Conservation (phyloP, 2,888 invertebrate species). For the Beris chalybata region DNA sequence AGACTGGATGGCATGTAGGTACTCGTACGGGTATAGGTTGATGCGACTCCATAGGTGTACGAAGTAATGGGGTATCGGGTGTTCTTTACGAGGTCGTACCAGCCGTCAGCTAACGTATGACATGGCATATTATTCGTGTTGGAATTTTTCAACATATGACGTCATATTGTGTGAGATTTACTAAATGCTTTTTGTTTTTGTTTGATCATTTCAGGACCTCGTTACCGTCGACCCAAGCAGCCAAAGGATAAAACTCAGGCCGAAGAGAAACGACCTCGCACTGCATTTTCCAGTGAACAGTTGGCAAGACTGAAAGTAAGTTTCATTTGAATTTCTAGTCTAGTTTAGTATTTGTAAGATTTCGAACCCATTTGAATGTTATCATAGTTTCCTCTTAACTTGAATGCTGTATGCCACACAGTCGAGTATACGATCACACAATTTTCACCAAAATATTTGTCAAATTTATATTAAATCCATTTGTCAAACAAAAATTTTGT, state of each 20-base stretch:
- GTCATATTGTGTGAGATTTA: neutral
- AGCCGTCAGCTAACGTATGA: neutral
- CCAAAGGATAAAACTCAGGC: slow-evolving; percentile 54
- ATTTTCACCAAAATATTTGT: no score
- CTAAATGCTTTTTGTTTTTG: neutral
- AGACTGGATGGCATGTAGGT: no score
- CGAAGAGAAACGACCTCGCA: slow-evolving; percentile 91
- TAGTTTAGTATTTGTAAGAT: no score
- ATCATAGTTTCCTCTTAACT: no score
- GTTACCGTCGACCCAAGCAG: slow-evolving; percentile 56
- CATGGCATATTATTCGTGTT: neutral
- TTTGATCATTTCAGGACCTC: slow-evolving; percentile 49
- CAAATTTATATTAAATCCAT: no score
- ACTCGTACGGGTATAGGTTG: no score
- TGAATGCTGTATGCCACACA: no score
- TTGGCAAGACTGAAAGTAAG: slow-evolving; percentile 79
- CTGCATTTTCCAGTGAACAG: slow-evolving; percentile 94
- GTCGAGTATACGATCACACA: no score
- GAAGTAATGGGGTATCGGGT: no score
- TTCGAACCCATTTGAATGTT: no score
- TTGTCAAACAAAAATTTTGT: no score
- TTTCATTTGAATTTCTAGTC: slow-evolving; percentile 21
- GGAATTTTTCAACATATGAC: neutral
- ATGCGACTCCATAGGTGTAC: no score
- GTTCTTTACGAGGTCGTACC: slow-evolving; percentile 8